These are phyloP conservation scores for Pomatostomus ruficeps DNA, from an alignment of 2,113 vertebrate species.

Conservation along the genomic window DNA sequence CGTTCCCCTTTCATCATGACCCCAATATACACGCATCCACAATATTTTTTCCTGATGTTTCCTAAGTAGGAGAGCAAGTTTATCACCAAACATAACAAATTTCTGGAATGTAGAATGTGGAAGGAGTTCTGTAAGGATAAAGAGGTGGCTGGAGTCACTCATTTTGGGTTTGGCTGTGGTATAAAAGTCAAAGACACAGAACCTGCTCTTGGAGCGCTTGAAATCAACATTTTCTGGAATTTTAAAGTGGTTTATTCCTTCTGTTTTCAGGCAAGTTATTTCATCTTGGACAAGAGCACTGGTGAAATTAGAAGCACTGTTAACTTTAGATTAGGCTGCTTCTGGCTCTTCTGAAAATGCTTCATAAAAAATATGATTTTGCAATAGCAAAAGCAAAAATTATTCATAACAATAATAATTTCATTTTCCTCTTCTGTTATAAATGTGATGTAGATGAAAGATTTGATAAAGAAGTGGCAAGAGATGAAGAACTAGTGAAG, in stretches of 20 bases:
- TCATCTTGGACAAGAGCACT: background rate
- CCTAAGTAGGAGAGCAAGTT: background rate
- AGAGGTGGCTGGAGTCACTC: background rate
- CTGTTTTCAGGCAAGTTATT: background rate
- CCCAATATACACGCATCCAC: background rate
- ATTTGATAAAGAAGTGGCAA: background rate
- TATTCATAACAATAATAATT: background rate
- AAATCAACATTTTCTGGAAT: background rate
- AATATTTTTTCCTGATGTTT: background rate
- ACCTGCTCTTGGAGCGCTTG: background rate
- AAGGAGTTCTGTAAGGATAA: background rate
- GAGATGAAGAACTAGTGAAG: background rate
- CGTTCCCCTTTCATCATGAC: background rate
- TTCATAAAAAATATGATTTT: background rate
- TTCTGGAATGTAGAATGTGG: background rate
- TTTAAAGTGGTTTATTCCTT: background rate
- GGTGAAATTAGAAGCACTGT: background rate
- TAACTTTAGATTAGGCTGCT: background rate
- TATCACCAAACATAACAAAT: background rate
- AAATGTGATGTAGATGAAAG: background rate
- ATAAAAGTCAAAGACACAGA: background rate
- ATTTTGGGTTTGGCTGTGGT: background rate
- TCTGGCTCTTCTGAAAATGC: background rate
- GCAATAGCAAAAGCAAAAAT: background rate
- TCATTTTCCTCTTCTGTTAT: background rate